Base-by-base conservation (phyloP, 2,797 vertebrate genomes). In the Triplophysa yarkandensis region DNA sequence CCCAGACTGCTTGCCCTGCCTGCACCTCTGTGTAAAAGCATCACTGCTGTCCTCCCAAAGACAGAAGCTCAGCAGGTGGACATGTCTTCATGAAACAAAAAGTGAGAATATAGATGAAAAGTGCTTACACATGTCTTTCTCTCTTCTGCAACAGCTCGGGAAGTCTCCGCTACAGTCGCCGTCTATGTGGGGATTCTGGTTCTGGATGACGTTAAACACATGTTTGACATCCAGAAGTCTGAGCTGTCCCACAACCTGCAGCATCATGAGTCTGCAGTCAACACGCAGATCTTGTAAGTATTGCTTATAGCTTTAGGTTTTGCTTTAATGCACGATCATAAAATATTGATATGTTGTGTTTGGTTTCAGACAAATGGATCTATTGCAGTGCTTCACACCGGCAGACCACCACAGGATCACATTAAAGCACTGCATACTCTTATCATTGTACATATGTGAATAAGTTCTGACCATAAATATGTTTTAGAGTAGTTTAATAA, bases 1-100 rank as follows among this genome's bases (percentile, higher is more conserved):
- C 14, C 46, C 46, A 50, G 19, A 50, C 46, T 50, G 46, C 46
- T 50, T 19, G 19, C 46, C 46, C 46, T 50, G 46, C 46, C 46
- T 23, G 46, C 8, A 50, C 46, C 46, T n/a, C n/a, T n/a, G n/a
- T n/a, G n/a, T n/a, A n/a, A n/a, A n/a, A n/a, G n/a, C n/a, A n/a
- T n/a, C n/a, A n/a, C 41, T 43, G 13, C 14, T 4, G 41, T 43
- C 4, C n/a, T n/a, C n/a, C n/a, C n/a, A n/a, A 43, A 17, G 23
- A 50, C 9, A 11, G 9, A 50, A 13, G 9, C 2, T 23, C 48
- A 50, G 21, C 48, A 50, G 48, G 48, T 50, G 23, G 21, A 50
- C 21, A 50, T 19, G 9, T 50, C 21, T 50, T 11, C 1, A 10
- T 23, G 10, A 50, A 23, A 50, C 19, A 1, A 3, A 16, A 21